Conservation (phyloP, 2,113 vertebrate genomes). For the Falcunculus frontatus region DNA sequence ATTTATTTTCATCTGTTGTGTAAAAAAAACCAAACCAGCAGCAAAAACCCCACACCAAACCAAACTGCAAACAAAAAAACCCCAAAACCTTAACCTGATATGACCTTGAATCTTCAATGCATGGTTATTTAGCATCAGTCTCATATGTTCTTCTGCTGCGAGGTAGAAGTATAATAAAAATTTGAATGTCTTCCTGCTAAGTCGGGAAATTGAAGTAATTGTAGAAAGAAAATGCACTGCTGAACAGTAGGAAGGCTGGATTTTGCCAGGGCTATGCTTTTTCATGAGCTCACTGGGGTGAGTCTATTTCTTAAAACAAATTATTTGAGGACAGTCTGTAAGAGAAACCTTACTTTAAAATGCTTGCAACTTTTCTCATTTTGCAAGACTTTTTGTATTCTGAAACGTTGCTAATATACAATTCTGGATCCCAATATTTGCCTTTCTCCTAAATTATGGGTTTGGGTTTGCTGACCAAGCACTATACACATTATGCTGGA, state of each 20-base stretch:
- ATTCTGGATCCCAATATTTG: not conserved
- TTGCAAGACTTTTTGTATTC: not conserved
- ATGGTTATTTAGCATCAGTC: slow-evolving; percentile 47
- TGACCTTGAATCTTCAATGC: not conserved
- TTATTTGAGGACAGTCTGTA: not conserved
- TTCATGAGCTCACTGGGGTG: slow-evolving; percentile 31
- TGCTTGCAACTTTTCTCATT: slow-evolving; percentile 11
- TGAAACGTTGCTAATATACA: not conserved
- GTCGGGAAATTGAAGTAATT: slow-evolving; percentile 47
- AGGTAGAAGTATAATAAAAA: slow-evolving; percentile 56
- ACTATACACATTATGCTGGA: not conserved
- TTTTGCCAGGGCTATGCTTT: not conserved
- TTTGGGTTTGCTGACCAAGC: not conserved
- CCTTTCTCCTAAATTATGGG: not conserved
- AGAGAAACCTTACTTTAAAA: slow-evolving; percentile 22
- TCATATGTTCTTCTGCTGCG: not conserved
- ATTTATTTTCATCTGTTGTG: slow-evolving; percentile 27
- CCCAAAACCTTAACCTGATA: not conserved
- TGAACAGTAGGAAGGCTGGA: slow-evolving; percentile 45
- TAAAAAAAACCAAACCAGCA: not conserved
- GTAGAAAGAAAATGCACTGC: slow-evolving; percentile 10
- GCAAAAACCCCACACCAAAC: not conserved
- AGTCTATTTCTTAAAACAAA: not conserved
- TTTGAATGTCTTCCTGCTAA: slow-evolving; percentile 63
- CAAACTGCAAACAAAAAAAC: not conserved